These are phyloP conservation scores for Belonocnema kinseyi DNA, from an alignment of 1,140 invertebrate genomes.

Conservation along the genomic window DNA sequence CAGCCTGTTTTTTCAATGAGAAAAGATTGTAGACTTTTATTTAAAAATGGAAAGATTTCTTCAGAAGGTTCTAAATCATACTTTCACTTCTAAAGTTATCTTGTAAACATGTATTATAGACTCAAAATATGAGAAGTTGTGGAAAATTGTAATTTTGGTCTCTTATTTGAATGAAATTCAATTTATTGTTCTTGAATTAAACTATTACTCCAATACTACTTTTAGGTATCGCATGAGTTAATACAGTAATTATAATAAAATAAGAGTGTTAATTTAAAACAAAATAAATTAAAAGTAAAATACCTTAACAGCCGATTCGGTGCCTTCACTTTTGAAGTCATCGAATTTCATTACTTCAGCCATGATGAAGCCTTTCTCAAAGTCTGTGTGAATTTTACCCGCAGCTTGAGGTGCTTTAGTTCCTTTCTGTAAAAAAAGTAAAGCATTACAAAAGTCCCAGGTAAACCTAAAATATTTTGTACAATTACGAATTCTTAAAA, in stretches of 20 bases:
- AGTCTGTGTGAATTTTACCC: conserved; percentile 98
- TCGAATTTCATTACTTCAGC: conserved; percentile 99
- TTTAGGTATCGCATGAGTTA: too few species aligned
- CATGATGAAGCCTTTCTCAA: conserved; percentile 99
- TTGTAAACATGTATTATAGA: too few species aligned
- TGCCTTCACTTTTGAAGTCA: conserved; percentile 97
- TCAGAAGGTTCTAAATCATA: background rate
- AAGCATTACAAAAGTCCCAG: conserved; percentile 41
- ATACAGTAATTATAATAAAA: too few species aligned
- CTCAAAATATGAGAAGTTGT: too few species aligned
- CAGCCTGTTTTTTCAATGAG: conserved; percentile 78
- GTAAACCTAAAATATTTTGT: conserved; percentile 36
- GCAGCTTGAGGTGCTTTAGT: conserved; percentile 99
- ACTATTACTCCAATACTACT: too few species aligned
- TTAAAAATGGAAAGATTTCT: background rate
- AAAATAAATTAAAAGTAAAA: background rate
- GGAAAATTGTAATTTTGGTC: too few species aligned
- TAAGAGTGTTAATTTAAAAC: too few species aligned
- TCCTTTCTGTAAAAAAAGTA: conserved; percentile 84
- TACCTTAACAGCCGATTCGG: conserved; percentile 91
- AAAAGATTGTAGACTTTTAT: conserved; percentile 25
- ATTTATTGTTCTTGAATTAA: too few species aligned
- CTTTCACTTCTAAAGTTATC: background rate
- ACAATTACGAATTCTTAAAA: background rate
- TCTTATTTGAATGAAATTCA: too few species aligned